Evolutionary conservation across 2,888 invertebrate species (phyloP).

Genomic region (Apeira syringaria): DNA sequence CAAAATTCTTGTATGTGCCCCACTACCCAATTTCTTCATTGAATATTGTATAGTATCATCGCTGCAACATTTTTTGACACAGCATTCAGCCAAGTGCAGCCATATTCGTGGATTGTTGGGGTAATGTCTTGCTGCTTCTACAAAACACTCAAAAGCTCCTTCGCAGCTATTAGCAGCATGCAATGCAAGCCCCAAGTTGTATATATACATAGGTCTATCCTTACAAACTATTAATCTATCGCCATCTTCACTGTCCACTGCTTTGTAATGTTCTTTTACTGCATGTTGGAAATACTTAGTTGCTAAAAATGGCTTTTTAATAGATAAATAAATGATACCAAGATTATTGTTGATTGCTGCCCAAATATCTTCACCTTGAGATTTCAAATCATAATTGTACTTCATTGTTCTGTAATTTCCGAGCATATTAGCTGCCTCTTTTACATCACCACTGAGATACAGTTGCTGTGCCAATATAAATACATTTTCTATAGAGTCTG

Average conservation of each 20-base stretch:
- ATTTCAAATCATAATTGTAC: slow-evolving; percentile 65
- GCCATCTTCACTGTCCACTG: slow-evolving; percentile 69
- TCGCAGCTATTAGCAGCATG: slow-evolving; percentile 91
- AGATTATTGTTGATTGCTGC: slow-evolving; percentile 90
- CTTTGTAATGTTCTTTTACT: slow-evolving; percentile 86
- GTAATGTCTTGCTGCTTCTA: slow-evolving; percentile 92
- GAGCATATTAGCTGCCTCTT: slow-evolving; percentile 64
- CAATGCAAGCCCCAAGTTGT: slow-evolving; percentile 93
- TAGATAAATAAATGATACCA: slow-evolving; percentile 90
- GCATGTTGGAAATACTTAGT: slow-evolving; percentile 92
- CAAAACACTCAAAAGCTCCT: slow-evolving; percentile 95
- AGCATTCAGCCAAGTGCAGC: slow-evolving; percentile 96
- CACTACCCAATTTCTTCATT: slow-evolving; percentile 72
- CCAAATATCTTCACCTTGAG: slow-evolving; percentile 77
- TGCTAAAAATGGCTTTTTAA: slow-evolving; percentile 92
- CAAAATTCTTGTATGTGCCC: slow-evolving; percentile 69
- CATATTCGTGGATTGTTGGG: slow-evolving; percentile 95
- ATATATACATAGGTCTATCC: slow-evolving; percentile 87
- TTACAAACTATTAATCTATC: slow-evolving; percentile 66
- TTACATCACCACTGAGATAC: slow-evolving; percentile 69
- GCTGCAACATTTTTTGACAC: slow-evolving; percentile 87
- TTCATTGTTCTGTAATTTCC: slow-evolving; percentile 65
- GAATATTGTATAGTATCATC: slow-evolving; percentile 76
- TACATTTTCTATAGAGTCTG: slow-evolving; percentile 71
- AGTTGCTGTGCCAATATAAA: slow-evolving; percentile 74